These are phyloP conservation scores for Pteropus alecto DNA, from an alignment of 2,113 vertebrate genomes.

Conservation along the genomic window DNA sequence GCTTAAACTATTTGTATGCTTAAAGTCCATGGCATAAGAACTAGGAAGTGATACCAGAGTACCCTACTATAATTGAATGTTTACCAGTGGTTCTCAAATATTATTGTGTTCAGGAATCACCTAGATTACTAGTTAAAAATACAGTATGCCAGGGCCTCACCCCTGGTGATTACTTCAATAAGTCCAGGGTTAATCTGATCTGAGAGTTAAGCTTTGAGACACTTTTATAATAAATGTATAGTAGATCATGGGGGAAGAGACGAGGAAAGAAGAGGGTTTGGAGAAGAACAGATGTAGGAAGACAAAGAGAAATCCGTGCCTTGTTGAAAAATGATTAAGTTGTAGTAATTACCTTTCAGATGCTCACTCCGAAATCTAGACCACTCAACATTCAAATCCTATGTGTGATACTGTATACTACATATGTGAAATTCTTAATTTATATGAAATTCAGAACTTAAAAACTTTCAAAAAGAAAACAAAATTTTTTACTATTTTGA, in stretches of 20 bases:
- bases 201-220: background rate
- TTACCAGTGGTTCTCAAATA: background rate
- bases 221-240: background rate
- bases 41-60: background rate
- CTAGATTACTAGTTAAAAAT: background rate
- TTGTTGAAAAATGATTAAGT: background rate
- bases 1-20: too few relatives aligned
- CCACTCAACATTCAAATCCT: background rate
- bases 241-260: background rate
- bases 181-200: background rate
- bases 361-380: background rate
- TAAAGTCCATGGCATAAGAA: background rate
- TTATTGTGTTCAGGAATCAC: background rate
- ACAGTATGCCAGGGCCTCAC: background rate
- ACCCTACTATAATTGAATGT: background rate
- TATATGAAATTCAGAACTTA: background rate
- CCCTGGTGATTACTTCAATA: background rate
- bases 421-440: background rate
- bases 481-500: background rate
- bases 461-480: constrained; percentile 2
- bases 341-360: background rate
- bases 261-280: background rate
- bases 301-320: background rate
- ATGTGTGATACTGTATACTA: background rate
- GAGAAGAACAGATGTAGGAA: background rate